Evolutionary conservation across 1,140 invertebrate genomes (phyloP), one percentile per base, ranked within the genome.

Genomic region (Brachionus asplanchnoidis): DNA sequence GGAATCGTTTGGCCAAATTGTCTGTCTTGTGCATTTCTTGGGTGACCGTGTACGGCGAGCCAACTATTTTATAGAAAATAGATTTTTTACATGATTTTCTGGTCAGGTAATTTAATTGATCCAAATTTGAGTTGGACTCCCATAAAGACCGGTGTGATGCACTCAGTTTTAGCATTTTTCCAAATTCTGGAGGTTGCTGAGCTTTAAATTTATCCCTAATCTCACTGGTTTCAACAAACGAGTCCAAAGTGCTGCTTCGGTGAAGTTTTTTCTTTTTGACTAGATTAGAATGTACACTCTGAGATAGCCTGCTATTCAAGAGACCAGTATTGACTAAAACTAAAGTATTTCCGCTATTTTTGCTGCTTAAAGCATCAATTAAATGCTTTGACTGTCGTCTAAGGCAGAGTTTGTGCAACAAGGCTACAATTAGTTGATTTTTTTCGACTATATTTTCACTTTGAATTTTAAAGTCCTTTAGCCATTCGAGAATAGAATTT

Each of bases 1-100:
- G 17, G 9, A 77, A 77, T 9, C 73, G 40, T 50, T 50, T 50
- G n/a, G n/a, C 2, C 7, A 73, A 73, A 20, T 36, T 73, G 7
- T 40, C 17, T 36, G 14, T 5, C 9, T 42, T 73, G 12, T 20
- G 3, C 3, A 42, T 73, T 42, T 73, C 32, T 42, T 73, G 68
- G 20, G 40, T 73, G n/a, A 73, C 12, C 6, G 36, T 42, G 36
- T 42, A 73, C 17, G 73, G 73, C 23, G 73, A 77, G 26, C 73
- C 73, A n/a, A 77, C 73, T 28, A 77, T 77, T 50, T 77, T 77
- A 23, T 32, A 26, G 12, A 77, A 77, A 23, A 77, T 73, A 42
- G 17, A 42, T 14, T 73, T 73, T 73, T 73, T 73, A 17, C 68
- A 42, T 40, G 36, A 40, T 42, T 42, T 73, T n/a, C n/a, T 42